Evolutionary conservation across 2,888 invertebrate species (phyloP).

Genomic region (Athetis lepigone): DNA sequence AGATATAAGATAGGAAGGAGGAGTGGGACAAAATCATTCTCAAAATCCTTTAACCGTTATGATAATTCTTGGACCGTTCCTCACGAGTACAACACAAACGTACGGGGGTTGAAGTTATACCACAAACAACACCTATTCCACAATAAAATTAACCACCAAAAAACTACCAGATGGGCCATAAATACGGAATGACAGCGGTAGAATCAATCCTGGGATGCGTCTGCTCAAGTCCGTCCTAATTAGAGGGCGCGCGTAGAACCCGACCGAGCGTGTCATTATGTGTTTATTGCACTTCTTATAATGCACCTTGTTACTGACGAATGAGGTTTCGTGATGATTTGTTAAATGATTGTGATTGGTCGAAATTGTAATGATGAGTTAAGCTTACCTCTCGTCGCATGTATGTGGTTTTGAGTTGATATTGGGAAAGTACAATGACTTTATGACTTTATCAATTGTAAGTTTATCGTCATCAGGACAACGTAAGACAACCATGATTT

Average conservation of each 20-base stretch:
- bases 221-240: conserved; percentile 72
- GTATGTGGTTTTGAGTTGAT: neutral
- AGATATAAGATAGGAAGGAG: too few species aligned
- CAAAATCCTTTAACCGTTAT: too few species aligned
- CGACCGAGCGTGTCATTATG: conserved; percentile 74
- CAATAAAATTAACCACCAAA: conserved; percentile 32
- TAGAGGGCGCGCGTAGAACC: conserved; percentile 73
- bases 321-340: conserved; percentile 26
- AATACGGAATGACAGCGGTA: conserved; percentile 85
- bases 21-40: too few species aligned
- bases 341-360: conserved; percentile 43
- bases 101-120: neutral
- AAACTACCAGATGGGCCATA: conserved; percentile 67
- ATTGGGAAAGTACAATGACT: too few species aligned
- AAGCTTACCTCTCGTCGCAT: too few species aligned
- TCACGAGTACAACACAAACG: neutral
- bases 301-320: conserved; percentile 52
- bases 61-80: neutral
- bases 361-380: too few species aligned
- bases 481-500: too few species aligned
- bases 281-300: conserved; percentile 68
- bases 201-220: conserved; percentile 76
- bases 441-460: too few species aligned
- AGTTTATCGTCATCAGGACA: too few species aligned
- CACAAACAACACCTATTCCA: conserved; percentile 13